These are phyloP conservation scores for Tipula unca DNA, from an alignment of 2,888 invertebrate species.

Conservation along the genomic window DNA sequence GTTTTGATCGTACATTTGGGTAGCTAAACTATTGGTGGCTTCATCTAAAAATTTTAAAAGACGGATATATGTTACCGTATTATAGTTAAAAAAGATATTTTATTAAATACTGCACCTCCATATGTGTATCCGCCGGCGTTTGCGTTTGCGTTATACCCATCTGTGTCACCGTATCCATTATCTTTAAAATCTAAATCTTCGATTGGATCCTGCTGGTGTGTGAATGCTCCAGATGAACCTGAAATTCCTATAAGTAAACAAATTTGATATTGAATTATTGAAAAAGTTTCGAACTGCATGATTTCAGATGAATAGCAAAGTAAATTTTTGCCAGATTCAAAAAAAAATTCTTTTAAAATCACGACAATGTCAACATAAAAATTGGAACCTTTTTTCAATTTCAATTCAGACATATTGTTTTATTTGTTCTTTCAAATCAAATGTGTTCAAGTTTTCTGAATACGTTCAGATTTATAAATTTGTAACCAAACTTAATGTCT, in stretches of 20 bases:
- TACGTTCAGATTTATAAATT: too few species aligned
- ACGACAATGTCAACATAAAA: too few species aligned
- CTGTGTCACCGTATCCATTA: slow-evolving; percentile 47
- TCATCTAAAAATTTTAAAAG: slow-evolving; percentile 37
- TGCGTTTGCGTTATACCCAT: slow-evolving; percentile 27
- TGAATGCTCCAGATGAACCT: slow-evolving; percentile 37
- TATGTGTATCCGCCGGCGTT: slow-evolving; percentile 32
- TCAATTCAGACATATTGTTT: too few species aligned
- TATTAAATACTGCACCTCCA: slow-evolving; percentile 16
- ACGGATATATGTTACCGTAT: not conserved
- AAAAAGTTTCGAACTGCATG: not conserved
- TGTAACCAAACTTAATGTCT: too few species aligned
- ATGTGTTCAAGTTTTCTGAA: too few species aligned
- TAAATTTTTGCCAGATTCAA: too few species aligned
- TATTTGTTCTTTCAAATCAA: too few species aligned
- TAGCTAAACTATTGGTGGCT: slow-evolving; percentile 31
- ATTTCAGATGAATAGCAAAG: too few species aligned
- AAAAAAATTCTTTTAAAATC: too few species aligned
- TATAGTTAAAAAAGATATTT: slow-evolving; percentile 23
- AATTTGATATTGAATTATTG: not conserved
- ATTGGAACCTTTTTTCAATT: too few species aligned
- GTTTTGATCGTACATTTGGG: slow-evolving; percentile 32
- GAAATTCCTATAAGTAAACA: slow-evolving; percentile 32
- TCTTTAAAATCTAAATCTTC: slow-evolving; percentile 73
- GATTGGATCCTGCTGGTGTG: slow-evolving; percentile 39